phyloP scores from a whole-genome alignment of 2,113 vertebrate genomes.

The Oostethus manadensis region DNA sequence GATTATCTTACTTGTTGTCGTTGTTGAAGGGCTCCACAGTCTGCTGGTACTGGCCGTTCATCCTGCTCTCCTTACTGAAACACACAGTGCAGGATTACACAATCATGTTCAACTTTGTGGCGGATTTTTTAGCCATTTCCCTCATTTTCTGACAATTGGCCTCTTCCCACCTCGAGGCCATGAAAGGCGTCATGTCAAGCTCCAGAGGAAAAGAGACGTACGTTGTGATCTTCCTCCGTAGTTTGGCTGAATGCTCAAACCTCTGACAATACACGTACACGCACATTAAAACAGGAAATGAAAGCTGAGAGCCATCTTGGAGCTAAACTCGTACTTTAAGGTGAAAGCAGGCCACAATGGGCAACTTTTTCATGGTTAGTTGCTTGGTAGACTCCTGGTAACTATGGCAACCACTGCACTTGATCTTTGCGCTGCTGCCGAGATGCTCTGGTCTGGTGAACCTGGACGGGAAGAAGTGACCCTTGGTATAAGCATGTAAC shows the following conservation, averaged over 20 bases:
- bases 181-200: constrained; percentile 98
- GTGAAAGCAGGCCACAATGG: constrained; percentile 98
- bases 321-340: constrained; percentile 83
- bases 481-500: constrained; percentile 58
- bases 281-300: neutral
- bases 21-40: constrained; percentile 88
- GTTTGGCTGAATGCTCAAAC: constrained; percentile 93
- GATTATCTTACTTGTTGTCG: constrained; percentile 92
- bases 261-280: constrained; percentile 36
- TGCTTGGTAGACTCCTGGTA: constrained; percentile 98
- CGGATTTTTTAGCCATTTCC: neutral
- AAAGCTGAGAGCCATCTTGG: neutral
- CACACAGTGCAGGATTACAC: constrained; percentile 8
- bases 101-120: neutral
- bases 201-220: constrained; percentile 96
- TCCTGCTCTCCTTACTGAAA: constrained; percentile 94
- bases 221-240: constrained; percentile 95
- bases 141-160: neutral
- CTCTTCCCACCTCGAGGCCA: constrained; percentile 89
- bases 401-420: constrained; percentile 97
- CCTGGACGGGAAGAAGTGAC: constrained; percentile 59
- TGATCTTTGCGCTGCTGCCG: constrained; percentile 98
- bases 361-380: constrained; percentile 99
- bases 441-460: constrained; percentile 96
- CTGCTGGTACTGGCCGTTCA: constrained; percentile 98